Evolutionary conservation across 2,888 invertebrate genomes (phyloP).

Genomic region (Ferdinandea cuprea): DNA sequence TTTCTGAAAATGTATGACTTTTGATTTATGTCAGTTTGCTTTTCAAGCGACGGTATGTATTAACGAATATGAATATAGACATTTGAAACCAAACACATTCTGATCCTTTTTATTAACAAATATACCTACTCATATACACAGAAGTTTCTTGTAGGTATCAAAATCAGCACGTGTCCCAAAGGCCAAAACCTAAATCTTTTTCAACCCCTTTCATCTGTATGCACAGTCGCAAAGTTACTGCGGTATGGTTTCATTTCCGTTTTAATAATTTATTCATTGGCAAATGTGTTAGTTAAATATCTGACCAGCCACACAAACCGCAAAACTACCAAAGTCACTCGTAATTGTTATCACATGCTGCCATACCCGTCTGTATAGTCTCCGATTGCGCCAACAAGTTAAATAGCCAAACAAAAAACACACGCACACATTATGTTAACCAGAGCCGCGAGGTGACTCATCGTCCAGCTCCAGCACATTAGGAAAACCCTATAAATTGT

Average conservation of each 20-base stretch:
- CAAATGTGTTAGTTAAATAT: conserved; percentile 53
- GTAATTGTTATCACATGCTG: conserved; percentile 33
- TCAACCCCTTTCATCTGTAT: background rate
- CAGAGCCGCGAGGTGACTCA: conserved; percentile 53
- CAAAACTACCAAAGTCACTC: conserved; percentile 49
- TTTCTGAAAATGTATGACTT: no score
- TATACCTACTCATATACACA: no score
- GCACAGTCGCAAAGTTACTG: background rate
- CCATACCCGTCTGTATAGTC: conserved; percentile 16
- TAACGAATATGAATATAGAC: no score
- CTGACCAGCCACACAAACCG: conserved; percentile 57
- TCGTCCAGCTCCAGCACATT: conserved; percentile 38
- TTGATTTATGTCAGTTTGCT: no score
- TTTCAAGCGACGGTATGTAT: no score
- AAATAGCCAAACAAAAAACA: conserved; percentile 28
- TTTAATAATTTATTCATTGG: conserved; percentile 57
- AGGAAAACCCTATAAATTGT: conserved; percentile 69
- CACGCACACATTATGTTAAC: conserved; percentile 42
- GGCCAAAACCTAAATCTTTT: conserved; percentile 17
- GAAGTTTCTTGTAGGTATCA: background rate
- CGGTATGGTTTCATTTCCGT: conserved; percentile 65
- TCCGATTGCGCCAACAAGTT: conserved; percentile 49
- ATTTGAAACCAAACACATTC: no score
- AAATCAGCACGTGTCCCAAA: conserved; percentile 40
- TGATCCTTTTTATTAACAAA: no score